Conservation (phyloP, 2,888 invertebrate species). For the Podotricha telesiphe region DNA sequence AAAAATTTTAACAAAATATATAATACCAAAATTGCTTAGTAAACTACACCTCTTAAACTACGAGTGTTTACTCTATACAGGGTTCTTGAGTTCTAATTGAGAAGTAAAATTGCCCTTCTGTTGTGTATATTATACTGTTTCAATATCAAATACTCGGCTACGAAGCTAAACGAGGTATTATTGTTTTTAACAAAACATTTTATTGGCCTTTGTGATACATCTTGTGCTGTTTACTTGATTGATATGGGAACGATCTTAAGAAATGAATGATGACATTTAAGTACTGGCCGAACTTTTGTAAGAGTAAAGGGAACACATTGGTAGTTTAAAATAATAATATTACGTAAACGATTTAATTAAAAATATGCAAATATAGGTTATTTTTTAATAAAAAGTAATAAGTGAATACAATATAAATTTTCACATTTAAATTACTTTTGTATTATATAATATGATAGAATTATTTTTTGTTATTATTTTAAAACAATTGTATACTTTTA, state of each 20-base stretch:
- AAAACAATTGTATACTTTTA: slow-evolving; percentile 12
- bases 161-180: slow-evolving; percentile 59
- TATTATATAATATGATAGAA: background rate
- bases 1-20: no score
- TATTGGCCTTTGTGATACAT: slow-evolving; percentile 58
- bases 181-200: slow-evolving; percentile 72
- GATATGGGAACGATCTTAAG: slow-evolving; percentile 67
- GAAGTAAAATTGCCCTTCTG: slow-evolving; percentile 58
- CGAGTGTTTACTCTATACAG: slow-evolving; percentile 79
- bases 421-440: background rate
- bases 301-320: background rate
- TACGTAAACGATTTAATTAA: background rate
- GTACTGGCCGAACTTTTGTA: slow-evolving; percentile 7
- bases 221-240: slow-evolving; percentile 67
- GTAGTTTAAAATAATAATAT: background rate
- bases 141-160: slow-evolving; percentile 60
- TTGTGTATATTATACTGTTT: slow-evolving; percentile 51
- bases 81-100: slow-evolving; percentile 67
- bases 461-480: background rate
- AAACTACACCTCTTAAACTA: slow-evolving; percentile 53
- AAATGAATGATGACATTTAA: slow-evolving; percentile 46
- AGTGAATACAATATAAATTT: background rate
- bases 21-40: slow-evolving; percentile 61
- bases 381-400: background rate
- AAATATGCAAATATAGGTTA: background rate